Base-by-base conservation (phyloP, 2,113 vertebrate species). In the Mionectes macconnelli region DNA sequence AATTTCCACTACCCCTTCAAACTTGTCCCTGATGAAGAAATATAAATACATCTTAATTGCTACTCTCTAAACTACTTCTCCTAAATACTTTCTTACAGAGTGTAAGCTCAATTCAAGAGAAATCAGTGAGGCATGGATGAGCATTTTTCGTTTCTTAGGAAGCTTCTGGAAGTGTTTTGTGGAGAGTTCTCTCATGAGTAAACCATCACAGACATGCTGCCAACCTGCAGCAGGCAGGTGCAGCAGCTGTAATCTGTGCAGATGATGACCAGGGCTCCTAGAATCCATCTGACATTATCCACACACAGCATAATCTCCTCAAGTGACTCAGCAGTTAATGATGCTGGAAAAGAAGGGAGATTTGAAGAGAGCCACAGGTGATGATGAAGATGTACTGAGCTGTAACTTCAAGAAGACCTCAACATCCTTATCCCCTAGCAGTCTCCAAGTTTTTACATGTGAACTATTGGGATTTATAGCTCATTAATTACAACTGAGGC, bases 281-380 rank as follows among this genome's bases (percentile, higher is more conserved):
- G 42, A 90, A 78, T 37, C n/a, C 39, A 28, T 20, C 28, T n/a
- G 63, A 74, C 0, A 0, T 18, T n/a, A 62, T 23, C 47, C 24
- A 64, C 21, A 16, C 0, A 13, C 19, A 64, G 14, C 0, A 0
- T 9, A 30, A 47, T 0, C 59, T 53, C 19, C 55, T 20, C 40
- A 84, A 47, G 20, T 45, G 21, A n/a, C 14, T 15, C 2, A 1
- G 44, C 11, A 44, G 17, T 33, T 75, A 42, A 72, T 75, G 74
- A 24, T 69, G 12, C 37, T 42, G 39, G 30, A 63, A 72, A 23
- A 56, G 22, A 60, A 76, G 15, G 13, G 19, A 85, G n/a, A 42
- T 40, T 8, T 30, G 42, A 57, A 88, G 57, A 57, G 2, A 80
- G 42, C 9, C 55, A 37, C 3, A 52, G 37, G 33, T 35, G 11